These are phyloP conservation scores for Arctopsyche grandis DNA, from an alignment of 1,140 invertebrate species.

Conservation along the genomic window DNA sequence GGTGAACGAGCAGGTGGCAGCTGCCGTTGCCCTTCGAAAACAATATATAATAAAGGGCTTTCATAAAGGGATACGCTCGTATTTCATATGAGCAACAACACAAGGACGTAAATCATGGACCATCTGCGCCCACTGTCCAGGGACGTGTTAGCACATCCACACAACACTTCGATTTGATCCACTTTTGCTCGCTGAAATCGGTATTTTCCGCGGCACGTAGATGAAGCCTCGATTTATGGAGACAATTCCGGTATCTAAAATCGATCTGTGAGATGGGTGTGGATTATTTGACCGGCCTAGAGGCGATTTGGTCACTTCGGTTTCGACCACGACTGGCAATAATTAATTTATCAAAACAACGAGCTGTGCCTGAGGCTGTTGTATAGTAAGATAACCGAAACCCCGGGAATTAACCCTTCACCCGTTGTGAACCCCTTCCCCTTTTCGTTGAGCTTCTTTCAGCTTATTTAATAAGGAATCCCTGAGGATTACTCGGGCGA, in stretches of 20 bases:
- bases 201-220: not conserved
- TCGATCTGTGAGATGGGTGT: not conserved
- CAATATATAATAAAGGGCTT: conserved; percentile 47
- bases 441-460: conserved; percentile 7
- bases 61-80: conserved; percentile 46
- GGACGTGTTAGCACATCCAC: conserved; percentile 34
- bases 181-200: not conserved
- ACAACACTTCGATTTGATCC: not conserved
- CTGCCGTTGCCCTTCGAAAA: conserved; percentile 37
- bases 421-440: not conserved
- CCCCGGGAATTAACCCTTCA: conserved; percentile 21
- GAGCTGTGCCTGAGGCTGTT: not conserved
- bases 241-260: conserved; percentile 1
- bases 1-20: conserved; percentile 41
- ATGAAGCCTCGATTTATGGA: not conserved
- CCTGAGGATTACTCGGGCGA: conserved; percentile 27
- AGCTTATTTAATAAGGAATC: conserved; percentile 36
- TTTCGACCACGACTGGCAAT: conserved; percentile 1
- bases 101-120: conserved; percentile 47
- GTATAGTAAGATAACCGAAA: conserved; percentile 36
- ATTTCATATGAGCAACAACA: conserved; percentile 45
- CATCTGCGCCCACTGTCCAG: conserved; percentile 42
- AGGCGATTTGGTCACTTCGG: conserved; percentile 33
- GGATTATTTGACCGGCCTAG: not conserved
- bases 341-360: conserved; percentile 50